phyloP scores from a whole-genome alignment of 1,140 invertebrate species.

The Cydia strobilella region DNA sequence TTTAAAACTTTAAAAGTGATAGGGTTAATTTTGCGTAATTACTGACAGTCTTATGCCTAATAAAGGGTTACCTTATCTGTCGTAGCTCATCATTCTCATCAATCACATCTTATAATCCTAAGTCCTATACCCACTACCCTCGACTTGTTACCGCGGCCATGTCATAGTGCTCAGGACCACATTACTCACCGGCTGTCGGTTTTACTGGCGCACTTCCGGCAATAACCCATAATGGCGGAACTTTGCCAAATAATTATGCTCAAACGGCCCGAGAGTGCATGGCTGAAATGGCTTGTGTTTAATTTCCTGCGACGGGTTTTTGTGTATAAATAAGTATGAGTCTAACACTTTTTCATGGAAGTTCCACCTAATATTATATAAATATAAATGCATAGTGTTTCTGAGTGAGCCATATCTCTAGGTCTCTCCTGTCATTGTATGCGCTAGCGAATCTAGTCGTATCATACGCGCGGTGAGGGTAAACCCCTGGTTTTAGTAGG shows the following conservation, averaged over 20 bases:
- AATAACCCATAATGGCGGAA: slow-evolving; percentile 23
- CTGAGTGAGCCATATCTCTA: too few species aligned
- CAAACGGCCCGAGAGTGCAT: slow-evolving; percentile 20
- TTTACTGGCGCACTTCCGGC: slow-evolving; percentile 36
- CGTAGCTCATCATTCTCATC: not conserved
- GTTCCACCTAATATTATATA: too few species aligned
- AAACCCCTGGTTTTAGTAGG: too few species aligned
- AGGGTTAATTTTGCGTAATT: too few species aligned
- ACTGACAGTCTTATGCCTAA: too few species aligned
- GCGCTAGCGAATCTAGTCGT: too few species aligned
- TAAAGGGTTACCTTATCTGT: not conserved
- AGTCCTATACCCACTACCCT: not conserved
- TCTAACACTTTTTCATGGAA: not conserved
- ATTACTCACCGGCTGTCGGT: slow-evolving; percentile 42
- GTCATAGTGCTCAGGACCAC: slow-evolving; percentile 19
- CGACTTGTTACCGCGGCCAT: not conserved
- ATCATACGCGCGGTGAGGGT: too few species aligned
- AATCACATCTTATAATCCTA: not conserved
- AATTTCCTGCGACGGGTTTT: not conserved
- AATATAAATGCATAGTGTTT: too few species aligned
- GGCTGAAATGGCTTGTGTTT: not conserved
- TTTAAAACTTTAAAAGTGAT: too few species aligned
- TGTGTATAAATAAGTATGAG: too few species aligned
- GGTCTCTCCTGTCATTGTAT: too few species aligned
- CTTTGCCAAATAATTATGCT: slow-evolving; percentile 39